Base-by-base conservation (phyloP, 53 echinoderm and acorn worm genomes). In the Echinometra lucunter region DNA sequence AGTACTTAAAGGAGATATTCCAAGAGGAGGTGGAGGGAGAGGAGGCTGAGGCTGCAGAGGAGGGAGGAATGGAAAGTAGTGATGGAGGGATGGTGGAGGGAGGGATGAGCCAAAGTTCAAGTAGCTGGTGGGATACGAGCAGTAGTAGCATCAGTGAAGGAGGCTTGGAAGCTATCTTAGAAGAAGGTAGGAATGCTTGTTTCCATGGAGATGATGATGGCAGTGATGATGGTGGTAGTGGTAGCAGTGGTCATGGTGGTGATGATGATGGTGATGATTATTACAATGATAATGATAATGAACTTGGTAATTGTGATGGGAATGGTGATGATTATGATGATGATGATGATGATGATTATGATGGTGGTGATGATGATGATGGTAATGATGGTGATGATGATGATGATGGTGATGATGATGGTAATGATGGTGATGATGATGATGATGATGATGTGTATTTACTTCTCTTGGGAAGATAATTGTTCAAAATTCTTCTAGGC, bases 1-100 rank as follows among this genome's bases (percentile, higher is more conserved):
- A 93, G 93, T 93, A 93, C 93, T 93, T 93, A 93, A 34, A 81
- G n/a, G 37, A 93, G 40, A 55, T 93, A 17, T 93, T 81, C 81
- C 90, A 90, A 37, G 60, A 35, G 66, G 66, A 57, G 90, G 8
- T 35, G 63, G 90, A 90, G 19, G 66, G 66, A 40, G 90, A 58
- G 89, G 89, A 89, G 10, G 89, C 57, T 6, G 91, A 91, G 91
- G 91, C 44, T 4, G 67, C 25, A 12, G 92, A 70, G 92, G 47
- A 44, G 49, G 92, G 11, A 45, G 74, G 72, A 47, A 40, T 19
- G 38, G 66, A 53, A 89, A 37, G 89, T 13, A 70, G 58, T 25
- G 92, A 70, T 42, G 60, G 27, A 9, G 60, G 57, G 58, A 40
- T 60, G 91, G 47, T 15, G 49, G 44, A 32, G 1, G 56, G 56